Evolutionary conservation across 2,797 vertebrate genomes (phyloP), one percentile per base, ranked within the genome.

Genomic region (Anabas testudineus): DNA sequence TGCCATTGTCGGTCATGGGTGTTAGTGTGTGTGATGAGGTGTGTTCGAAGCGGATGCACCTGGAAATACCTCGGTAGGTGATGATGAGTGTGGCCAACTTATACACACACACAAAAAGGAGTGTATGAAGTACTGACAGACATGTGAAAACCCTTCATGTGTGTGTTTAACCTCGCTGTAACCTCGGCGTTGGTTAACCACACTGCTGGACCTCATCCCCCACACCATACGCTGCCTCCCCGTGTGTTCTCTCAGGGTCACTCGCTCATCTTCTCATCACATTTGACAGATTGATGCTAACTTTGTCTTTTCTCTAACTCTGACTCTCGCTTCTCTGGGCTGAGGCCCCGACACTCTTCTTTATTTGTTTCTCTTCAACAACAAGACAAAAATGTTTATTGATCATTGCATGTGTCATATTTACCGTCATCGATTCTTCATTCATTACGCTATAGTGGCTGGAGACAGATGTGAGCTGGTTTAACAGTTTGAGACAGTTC

Each of bases 11-110:
- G 2, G 16, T 34, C 32, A 37, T 26, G 19, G 41, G 16, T 7
- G 5, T 52, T 22, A 57, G 61, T 61, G 34, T 54, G 72, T 36
- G 26, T 19, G 41, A 66, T 53, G 65, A 67, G 32, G 41, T 65
- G 80, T 34, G n/a, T 47, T 22, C 63, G 67, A 57, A 61, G 49
- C 19, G 14, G 67, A 57, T 42, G 64, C 75, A 82, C 80, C 80
- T 82, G 80, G 71, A 55, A 75, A 65, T 52, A 72, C 75, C 55
- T 72, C 7, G 2, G 12, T 34, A 57, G 67, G 63, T 65, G 71
- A 53, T 53, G 59, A 67, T 42, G 54, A 45, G 49, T 32, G 19
- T 54, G 15, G 14, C 14, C 34, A 53, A 42, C 19, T 14, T 2
- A 47, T 21, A 47, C 45, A 47, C 21, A 24, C 46, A 14, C 7